Base-by-base conservation (phyloP, 2,797 vertebrate species). In the Anguilla megastoma region DNA sequence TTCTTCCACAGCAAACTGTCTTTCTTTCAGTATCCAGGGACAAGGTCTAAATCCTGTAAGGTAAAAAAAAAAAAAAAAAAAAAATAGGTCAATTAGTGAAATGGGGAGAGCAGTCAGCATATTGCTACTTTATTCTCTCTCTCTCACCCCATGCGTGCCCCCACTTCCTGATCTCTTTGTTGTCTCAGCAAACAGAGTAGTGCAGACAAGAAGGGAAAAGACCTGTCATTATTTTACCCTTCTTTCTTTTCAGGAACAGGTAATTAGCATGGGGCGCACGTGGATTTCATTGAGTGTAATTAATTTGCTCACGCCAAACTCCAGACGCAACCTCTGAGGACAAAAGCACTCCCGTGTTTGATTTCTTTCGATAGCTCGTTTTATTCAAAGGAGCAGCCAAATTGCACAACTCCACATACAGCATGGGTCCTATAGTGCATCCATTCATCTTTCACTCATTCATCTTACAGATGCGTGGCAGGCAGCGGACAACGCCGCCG, bases 11-110 rank as follows among this genome's bases (percentile, higher is more conserved):
- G 84, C 56, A 85, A 85, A 52, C 16, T 33, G 9, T 69, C 45
- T 86, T 86, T 69, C 45, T 74, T 86, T 41, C 21, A 52, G 16
- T 69, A 63, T 48, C 36, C 36, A n/a, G 5, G 74, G 63, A 74
- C n/a, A 30, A 27, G 86, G 33, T 86, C 85, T 88, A 87, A 84
- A 87, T 84, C 85, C 90, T 91, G 85, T 5, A 82, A 45, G 50
- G 33, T 33, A 88, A 85, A 30, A 45, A 48, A 84, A 33, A 82
- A 66, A 48, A 56, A 54, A 48, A 69, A 45, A 60, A 63, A 83
- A 3, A 21, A 63, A 69, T 45, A 60, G 50, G 30, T 56, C 30
- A 85, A 69, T 86, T 60, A 48, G 56, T 2, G 1, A n/a, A 41
- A 66, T 86, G 60, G 18, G 60, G 36, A 50, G 18, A 36, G 58